Percentiles rank a stretch among this genome's conserved stretches.
Conservation (phyloP, 64 coral and sea anemone species). For the Acropora tenuis region DNA sequence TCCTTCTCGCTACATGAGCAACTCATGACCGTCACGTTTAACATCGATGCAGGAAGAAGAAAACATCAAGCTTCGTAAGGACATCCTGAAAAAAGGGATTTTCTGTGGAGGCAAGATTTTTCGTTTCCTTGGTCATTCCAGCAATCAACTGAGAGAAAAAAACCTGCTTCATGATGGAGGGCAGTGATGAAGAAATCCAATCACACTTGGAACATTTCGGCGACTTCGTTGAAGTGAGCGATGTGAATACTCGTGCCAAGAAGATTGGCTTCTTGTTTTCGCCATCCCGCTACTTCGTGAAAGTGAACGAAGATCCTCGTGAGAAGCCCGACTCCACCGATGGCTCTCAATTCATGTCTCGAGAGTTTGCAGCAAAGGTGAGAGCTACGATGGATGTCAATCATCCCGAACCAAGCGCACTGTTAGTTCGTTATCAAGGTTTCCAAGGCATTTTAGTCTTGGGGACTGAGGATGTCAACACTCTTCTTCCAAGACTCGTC, state of each 20-base stretch:
- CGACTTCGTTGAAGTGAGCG: slow-evolving; percentile 54
- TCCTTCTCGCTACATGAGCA: not conserved
- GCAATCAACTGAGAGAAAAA: slow-evolving; percentile 60
- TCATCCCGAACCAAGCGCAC: slow-evolving; percentile 51
- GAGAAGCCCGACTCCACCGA: not conserved
- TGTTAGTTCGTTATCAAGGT: slow-evolving; percentile 70
- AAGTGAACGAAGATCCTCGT: slow-evolving; percentile 7
- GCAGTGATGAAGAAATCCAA: slow-evolving; percentile 45
- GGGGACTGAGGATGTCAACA: not conserved
- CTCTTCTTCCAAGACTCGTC: slow-evolving; percentile 48
- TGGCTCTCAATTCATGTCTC: slow-evolving; percentile 59
- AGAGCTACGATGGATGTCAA: not conserved
- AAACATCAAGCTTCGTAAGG: not conserved
- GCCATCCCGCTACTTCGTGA: slow-evolving; percentile 38
- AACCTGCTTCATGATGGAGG: slow-evolving; percentile 70
- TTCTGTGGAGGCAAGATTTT: slow-evolving; percentile 2
- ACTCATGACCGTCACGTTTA: not conserved
- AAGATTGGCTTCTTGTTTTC: slow-evolving; percentile 59
- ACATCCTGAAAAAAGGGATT: slow-evolving; percentile 22
- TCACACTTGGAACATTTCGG: slow-evolving; percentile 62
- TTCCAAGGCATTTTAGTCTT: slow-evolving; percentile 54
- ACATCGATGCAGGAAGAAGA: not conserved
- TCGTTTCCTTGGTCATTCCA: slow-evolving; percentile 47
- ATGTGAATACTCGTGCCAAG: slow-evolving; percentile 38
- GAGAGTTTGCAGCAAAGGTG: slow-evolving; percentile 40